A percentile compares a stretch with the other conserved stretches of the same genome.
These are phyloP conservation scores for Ariolimax columbianus DNA, from an alignment of 2,888 invertebrate species.

Conservation along the genomic window DNA sequence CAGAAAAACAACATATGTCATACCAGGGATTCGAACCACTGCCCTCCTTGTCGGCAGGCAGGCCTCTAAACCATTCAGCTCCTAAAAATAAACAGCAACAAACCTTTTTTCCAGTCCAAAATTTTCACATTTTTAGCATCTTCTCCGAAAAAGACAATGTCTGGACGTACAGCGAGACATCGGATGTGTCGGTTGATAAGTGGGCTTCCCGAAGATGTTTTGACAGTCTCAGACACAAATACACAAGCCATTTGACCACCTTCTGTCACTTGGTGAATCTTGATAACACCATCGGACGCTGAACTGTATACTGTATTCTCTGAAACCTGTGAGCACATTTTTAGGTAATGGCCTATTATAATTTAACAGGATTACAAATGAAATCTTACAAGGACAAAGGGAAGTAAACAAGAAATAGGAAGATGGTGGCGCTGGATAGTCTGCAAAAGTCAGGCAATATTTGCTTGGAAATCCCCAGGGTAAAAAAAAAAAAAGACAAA, in stretches of 20 bases:
- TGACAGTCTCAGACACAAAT: slow-evolving; percentile 70
- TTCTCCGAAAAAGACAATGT: slow-evolving; percentile 70
- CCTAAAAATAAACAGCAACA: neutral
- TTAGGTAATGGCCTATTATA: no score
- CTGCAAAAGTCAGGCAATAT: no score
- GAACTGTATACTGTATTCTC: slow-evolving; percentile 59
- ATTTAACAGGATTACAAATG: no score
- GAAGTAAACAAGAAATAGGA: no score
- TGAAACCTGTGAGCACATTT: slow-evolving; percentile 62
- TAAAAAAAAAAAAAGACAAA: no score
- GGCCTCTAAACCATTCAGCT: no score
- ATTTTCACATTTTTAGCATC: slow-evolving; percentile 74
- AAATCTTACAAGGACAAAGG: no score
- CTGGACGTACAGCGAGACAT: slow-evolving; percentile 59
- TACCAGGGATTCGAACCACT: no score
- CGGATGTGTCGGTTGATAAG: slow-evolving; percentile 60
- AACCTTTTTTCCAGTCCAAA: slow-evolving; percentile 74
- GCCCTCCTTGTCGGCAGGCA: no score
- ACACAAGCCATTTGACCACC: slow-evolving; percentile 62
- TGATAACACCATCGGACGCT: slow-evolving; percentile 69
- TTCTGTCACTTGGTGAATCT: slow-evolving; percentile 65
- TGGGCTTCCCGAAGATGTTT: slow-evolving; percentile 55
- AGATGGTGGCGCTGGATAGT: no score
- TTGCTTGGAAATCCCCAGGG: no score
- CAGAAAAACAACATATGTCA: no score